Evolutionary conservation across 2,888 invertebrate species (phyloP).

Genomic region (Nomada goodeniana): DNA sequence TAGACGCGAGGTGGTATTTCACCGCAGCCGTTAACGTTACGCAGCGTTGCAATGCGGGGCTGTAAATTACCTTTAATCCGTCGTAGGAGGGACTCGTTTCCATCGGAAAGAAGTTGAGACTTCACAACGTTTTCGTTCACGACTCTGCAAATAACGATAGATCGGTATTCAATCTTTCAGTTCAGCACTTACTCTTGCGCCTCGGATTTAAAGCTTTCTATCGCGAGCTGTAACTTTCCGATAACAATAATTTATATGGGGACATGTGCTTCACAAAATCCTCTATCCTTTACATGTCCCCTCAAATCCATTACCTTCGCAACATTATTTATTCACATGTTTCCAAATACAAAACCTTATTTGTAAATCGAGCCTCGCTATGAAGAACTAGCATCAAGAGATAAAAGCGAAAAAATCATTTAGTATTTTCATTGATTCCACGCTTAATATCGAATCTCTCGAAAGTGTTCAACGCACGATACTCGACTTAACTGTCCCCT

Average conservation of each 20-base stretch:
- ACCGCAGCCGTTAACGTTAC: conserved; percentile 68
- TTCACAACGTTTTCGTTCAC: conserved; percentile 7
- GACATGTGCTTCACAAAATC: too few relatives aligned
- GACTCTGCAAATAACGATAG: neutral
- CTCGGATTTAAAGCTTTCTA: too few relatives aligned
- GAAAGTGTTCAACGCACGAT: neutral
- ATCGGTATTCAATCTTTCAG: neutral
- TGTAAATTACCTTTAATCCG: conserved; percentile 68
- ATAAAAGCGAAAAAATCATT: too few relatives aligned
- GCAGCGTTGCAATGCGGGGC: conserved; percentile 54
- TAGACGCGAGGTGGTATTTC: conserved; percentile 58
- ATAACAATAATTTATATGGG: too few relatives aligned
- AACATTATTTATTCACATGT: neutral
- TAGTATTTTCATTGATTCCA: too few relatives aligned
- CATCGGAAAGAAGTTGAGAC: conserved; percentile 40
- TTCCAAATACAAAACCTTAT: neutral
- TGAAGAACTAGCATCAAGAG: too few relatives aligned
- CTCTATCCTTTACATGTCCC: neutral
- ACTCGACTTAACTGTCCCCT: neutral
- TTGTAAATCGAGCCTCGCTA: neutral
- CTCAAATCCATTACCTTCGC: neutral
- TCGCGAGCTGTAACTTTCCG: too few relatives aligned
- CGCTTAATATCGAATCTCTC: too few relatives aligned
- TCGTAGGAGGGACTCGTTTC: conserved; percentile 35
- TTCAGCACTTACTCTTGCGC: too few relatives aligned